These are phyloP conservation scores for Diplodus sargus DNA, from an alignment of 2,797 vertebrate species.

Conservation along the genomic window DNA sequence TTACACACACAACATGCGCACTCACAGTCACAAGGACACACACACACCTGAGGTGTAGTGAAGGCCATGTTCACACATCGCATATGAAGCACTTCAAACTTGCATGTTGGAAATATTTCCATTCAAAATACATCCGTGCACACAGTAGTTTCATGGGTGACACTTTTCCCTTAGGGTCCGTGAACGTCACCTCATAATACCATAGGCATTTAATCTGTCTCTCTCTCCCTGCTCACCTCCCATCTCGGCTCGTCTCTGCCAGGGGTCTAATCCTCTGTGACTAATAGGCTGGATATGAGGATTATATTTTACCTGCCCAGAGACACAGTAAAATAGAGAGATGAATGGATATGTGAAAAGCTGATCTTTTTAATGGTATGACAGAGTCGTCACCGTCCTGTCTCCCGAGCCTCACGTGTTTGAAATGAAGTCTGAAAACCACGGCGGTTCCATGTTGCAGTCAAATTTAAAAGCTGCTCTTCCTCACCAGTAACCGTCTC, in stretches of 20 bases:
- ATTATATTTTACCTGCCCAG: constrained; percentile 76
- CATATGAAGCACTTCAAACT: neutral
- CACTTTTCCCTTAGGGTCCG: constrained; percentile 25
- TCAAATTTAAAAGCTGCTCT: neutral
- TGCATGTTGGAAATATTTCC: constrained; percentile 3
- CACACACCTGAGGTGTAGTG: neutral
- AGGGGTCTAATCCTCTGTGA: constrained; percentile 76
- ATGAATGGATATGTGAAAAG: constrained; percentile 64
- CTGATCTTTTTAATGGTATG: constrained; percentile 57
- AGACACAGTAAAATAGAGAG: constrained; percentile 56
- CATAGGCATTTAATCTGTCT: constrained; percentile 63
- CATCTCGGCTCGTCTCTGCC: constrained; percentile 62
- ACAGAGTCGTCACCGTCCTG: constrained; percentile 36
- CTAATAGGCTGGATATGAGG: constrained; percentile 75
- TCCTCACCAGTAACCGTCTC: neutral
- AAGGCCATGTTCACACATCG: neutral
- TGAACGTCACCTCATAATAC: constrained; percentile 62
- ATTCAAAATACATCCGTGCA: constrained; percentile 18
- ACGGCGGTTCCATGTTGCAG: constrained; percentile 14
- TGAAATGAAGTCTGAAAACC: constrained; percentile 26
- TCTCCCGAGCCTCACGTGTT: constrained; percentile 19
- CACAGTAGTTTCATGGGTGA: constrained; percentile 25
- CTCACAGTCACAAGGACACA: neutral
- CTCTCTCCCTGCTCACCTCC: constrained; percentile 61
- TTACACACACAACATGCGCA: constrained; percentile 27